A percentile compares a stretch with the other conserved stretches of the same genome.
Evolutionary conservation across 2,113 vertebrate genomes (phyloP).

Genomic region (Cricetomys ansorgei): DNA sequence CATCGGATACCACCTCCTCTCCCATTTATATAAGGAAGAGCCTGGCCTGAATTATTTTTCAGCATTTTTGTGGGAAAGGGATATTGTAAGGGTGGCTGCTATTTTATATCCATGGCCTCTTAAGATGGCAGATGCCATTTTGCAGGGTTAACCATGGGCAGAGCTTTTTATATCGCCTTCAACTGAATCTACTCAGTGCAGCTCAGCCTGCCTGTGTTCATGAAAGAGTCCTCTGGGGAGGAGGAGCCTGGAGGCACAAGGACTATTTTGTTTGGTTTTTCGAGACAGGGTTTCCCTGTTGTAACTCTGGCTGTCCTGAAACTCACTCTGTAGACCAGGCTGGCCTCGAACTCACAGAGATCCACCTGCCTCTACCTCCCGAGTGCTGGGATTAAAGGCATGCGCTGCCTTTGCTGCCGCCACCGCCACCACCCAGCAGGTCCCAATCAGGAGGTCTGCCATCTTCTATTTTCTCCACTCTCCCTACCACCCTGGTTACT

Average conservation of each 20-base stretch:
- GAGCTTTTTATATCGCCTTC: background rate
- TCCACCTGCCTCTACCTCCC: no score
- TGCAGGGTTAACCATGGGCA: background rate
- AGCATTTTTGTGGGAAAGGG: background rate
- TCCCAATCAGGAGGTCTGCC: background rate
- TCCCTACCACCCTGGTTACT: background rate
- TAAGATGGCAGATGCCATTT: background rate
- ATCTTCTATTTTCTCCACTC: background rate
- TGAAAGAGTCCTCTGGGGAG: background rate
- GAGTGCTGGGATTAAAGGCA: no score
- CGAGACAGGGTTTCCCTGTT: no score
- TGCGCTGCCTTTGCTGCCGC: no score
- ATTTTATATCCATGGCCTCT: background rate
- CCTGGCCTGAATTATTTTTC: background rate
- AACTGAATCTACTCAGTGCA: background rate
- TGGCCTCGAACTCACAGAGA: no score
- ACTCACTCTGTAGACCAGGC: no score
- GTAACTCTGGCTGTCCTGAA: no score
- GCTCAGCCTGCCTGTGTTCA: background rate
- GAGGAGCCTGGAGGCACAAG: background rate
- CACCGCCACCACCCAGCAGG: no score
- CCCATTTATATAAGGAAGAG: background rate
- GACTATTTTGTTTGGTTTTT: no score
- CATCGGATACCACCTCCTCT: accelerated
- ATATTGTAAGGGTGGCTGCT: background rate